A percentile compares a stretch with the other conserved stretches of the same genome.
These are phyloP conservation scores for Actias luna DNA, from an alignment of 2,888 invertebrate genomes.

Conservation along the genomic window DNA sequence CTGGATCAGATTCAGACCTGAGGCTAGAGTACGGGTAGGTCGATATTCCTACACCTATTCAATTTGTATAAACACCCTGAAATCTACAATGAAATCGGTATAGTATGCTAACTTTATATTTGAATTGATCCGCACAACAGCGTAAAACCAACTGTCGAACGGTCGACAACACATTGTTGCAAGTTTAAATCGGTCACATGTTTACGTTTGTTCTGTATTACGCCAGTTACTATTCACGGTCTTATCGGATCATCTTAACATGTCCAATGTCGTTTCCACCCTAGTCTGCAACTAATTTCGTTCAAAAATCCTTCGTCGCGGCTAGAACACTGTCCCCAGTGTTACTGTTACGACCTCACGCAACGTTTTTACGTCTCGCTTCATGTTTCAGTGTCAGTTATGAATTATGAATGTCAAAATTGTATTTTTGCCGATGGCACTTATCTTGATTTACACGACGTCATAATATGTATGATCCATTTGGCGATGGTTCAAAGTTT, in stretches of 20 bases:
- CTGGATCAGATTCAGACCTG: no score
- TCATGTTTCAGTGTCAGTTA: conserved; percentile 7
- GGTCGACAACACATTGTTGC: not conserved
- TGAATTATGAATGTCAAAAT: conserved; percentile 10
- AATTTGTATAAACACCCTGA: not conserved
- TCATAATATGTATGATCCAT: conserved; percentile 3
- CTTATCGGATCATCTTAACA: conserved; percentile 14
- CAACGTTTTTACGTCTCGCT: conserved; percentile 6
- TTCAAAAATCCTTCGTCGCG: not conserved
- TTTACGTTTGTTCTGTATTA: not conserved
- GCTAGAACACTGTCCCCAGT: not conserved
- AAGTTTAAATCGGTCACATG: conserved; percentile 10
- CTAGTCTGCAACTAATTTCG: conserved; percentile 11
- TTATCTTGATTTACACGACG: not conserved
- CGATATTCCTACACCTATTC: not conserved
- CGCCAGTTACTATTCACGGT: conserved; percentile 12
- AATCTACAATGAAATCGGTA: not conserved
- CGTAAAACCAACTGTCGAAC: not conserved
- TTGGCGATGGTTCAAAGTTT: conserved; percentile 4
- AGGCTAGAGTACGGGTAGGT: no score
- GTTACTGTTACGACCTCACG: conserved; percentile 7
- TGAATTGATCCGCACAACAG: not conserved
- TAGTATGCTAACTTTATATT: not conserved
- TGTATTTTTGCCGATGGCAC: not conserved
- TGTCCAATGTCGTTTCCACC: conserved; percentile 10